A percentile compares a stretch with the other conserved stretches of the same genome.
Evolutionary conservation across 2,113 vertebrate species (phyloP).

Genomic region (Saguinus midas): DNA sequence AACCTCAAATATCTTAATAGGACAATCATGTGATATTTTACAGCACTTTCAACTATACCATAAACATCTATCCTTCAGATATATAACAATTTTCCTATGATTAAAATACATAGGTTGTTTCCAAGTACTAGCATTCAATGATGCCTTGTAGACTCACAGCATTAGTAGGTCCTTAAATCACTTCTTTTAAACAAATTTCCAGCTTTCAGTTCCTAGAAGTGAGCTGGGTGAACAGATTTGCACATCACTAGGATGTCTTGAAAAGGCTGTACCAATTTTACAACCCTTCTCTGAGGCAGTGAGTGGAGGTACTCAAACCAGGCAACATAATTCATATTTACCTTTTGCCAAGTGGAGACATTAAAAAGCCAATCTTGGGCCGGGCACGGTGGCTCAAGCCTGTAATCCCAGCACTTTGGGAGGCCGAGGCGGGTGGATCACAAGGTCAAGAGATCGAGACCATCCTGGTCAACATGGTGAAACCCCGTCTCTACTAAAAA

Average conservation of each 20-base stretch:
- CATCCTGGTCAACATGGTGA: too few relatives aligned
- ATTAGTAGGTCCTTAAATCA: not conserved
- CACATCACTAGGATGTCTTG: not conserved
- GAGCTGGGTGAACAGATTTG: not conserved
- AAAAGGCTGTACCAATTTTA: not conserved
- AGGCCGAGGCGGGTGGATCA: too few relatives aligned
- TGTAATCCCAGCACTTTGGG: too few relatives aligned
- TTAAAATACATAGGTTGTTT: not conserved
- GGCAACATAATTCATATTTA: not conserved
- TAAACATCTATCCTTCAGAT: not conserved
- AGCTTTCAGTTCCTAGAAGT: constrained; percentile 30
- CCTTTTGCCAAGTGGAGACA: not conserved
- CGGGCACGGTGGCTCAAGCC: too few relatives aligned
- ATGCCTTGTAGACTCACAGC: not conserved
- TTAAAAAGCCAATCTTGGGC: not conserved
- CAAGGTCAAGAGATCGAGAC: too few relatives aligned
- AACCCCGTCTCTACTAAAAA: too few relatives aligned
- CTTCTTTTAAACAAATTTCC: not conserved
- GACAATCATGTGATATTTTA: not conserved
- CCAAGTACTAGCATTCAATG: not conserved
- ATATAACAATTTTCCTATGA: not conserved
- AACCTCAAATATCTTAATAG: not conserved
- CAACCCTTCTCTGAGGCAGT: not conserved
- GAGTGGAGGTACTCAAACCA: not conserved
- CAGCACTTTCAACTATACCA: not conserved